Base-by-base conservation (phyloP, 2,888 invertebrate species). In the Cephus rjabovi region DNA sequence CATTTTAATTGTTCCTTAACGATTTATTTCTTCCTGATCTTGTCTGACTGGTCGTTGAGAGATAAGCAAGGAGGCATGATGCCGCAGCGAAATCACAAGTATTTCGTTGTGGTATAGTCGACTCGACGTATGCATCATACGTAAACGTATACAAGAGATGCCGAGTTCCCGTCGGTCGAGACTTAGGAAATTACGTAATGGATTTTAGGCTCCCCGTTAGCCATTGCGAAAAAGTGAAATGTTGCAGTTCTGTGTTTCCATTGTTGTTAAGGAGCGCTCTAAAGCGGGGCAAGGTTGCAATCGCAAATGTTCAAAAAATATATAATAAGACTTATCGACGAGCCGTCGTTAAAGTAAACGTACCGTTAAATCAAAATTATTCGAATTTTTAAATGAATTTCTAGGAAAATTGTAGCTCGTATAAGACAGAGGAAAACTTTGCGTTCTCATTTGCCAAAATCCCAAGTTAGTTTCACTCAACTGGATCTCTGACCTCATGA, bases 161-260 rank as follows among this genome's bases (percentile, higher is more conserved):
- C 9, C 56, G 56, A 23, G 23, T 40, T 56, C 56, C 56, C 56
- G 56, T 56, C 56, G 56, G 56, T 23, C 34, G 33, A 87, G 87
- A 79, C 81, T 83, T 81, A 80, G 86, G 90, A 90, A 89, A 88
- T 89, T 87, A 84, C 87, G 89, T 87, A 88, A 87, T 86, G 87
- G 86, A 89, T 90, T 74, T 90, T 87, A 87, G 88, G 87, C 85
- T 80, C 82, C 83, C 78, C 81, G 80, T 79, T 79, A 79, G 70
- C 81, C 80, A 83, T 90, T 90, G 89, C 90, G 89, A 90, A 90
- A 90, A 89, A 87, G 88, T 88, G 87, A 88, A 88, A 87, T 89
- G 87, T 86, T 88, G 87, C 86, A 83, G 82, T 85, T 77, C 81
- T 85, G 84, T 85, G 84, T 84, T 85, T 84, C 87, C 83, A 87